phyloP scores from a whole-genome alignment of 2,888 invertebrate species.

The Teleiodes luculella region DNA sequence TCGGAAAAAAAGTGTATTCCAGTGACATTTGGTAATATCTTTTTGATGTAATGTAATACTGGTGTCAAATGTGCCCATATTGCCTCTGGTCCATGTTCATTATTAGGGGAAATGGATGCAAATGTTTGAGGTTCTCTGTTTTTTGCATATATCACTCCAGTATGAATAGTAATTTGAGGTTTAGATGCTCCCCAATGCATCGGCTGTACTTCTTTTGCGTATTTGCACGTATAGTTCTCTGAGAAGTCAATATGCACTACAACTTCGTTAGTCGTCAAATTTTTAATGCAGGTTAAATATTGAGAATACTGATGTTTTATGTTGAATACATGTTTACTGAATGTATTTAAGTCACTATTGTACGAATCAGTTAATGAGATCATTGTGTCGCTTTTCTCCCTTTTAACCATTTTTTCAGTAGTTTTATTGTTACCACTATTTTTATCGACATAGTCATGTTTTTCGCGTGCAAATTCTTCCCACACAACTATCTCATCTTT shows the following conservation, averaged over 20 bases:
- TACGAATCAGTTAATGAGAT: constrained; percentile 1
- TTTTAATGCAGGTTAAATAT: constrained; percentile 11
- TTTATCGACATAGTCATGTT: constrained; percentile 2
- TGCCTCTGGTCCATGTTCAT: constrained; percentile 22
- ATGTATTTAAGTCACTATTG: neutral
- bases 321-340: constrained; percentile 9
- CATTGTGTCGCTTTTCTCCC: constrained; percentile 1
- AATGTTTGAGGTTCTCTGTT: constrained; percentile 19
- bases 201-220: constrained; percentile 20
- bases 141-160: too few relatives aligned
- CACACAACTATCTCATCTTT: neutral
- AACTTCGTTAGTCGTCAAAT: constrained; percentile 8
- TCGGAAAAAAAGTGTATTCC: constrained; percentile 24
- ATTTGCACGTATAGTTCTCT: constrained; percentile 29
- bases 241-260: constrained; percentile 26
- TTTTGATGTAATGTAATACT: constrained; percentile 16
- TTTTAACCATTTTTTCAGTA: constrained; percentile 5
- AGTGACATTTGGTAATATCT: constrained; percentile 10
- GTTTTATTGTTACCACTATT: neutral
- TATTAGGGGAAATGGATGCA: constrained; percentile 15
- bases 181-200: constrained; percentile 30
- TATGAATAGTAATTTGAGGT: constrained; percentile 24
- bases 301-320: constrained; percentile 10
- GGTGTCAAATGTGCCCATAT: constrained; percentile 24
- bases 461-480: constrained; percentile 4